Base-by-base conservation (phyloP, 1,140 invertebrate genomes). In the Aphaenogaster ashmeadi region DNA sequence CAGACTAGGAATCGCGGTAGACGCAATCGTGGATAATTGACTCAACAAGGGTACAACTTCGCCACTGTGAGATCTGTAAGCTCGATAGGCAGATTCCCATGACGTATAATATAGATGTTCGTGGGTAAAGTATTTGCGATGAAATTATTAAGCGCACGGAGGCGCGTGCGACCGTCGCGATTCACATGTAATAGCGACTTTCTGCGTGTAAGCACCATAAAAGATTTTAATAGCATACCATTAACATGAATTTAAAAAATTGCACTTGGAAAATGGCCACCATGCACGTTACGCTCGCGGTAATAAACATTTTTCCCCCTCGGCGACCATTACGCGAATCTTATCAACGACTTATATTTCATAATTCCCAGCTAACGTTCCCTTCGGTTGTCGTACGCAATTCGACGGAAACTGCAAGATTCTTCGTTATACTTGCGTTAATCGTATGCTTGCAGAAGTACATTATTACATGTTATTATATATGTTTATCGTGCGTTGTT, bases 131-230 rank as follows among this genome's bases (percentile, higher is more conserved):
- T 75, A 75, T 84, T 60, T 38, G 54, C 41, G 7, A 50, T 75
- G 80, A 21, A 60, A 84, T 62, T 84, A 47, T 74, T 47, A 47
- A 47, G 15, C 44, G 18, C n/a, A 36, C 13, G n/a, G 18, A 62
- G 67, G 44, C 69, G 69, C 69, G 54, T 60, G 67, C 69, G 71
- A 75, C 41, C 71, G n/a, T 75, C n/a, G 71, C n/a, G 41, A 62
- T 84, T 84, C 71, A 54, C 80, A 84, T 33, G 71, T 75, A 84
- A 60, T 75, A 84, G 27, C n/a, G 69, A 74, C 54, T 83, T 74
- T 83, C 41, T 44, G 71, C 54, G 69, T 60, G 44, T 38, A 84
- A 74, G 54, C 52, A 74, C 56, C 69, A 27, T 62, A 50, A 84
- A 74, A 50, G 27, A 84, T 62, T 75, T 38, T 60, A 74, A 84